Evolutionary conservation across 1,140 invertebrate genomes (phyloP).

Genomic region (Ceratosolen fusciceps): DNA sequence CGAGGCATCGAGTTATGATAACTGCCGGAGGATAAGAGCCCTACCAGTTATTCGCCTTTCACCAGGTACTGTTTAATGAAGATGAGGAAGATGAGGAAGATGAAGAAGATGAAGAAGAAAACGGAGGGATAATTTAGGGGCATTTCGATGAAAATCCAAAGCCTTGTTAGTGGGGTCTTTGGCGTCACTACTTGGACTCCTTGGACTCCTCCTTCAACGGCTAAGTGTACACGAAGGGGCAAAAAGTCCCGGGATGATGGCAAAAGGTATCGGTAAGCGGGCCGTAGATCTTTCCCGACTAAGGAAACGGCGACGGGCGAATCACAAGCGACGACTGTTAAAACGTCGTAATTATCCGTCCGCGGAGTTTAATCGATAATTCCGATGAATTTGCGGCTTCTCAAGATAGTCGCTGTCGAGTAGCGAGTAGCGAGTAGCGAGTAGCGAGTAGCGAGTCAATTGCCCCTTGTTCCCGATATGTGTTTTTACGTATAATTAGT

Average conservation of each 20-base stretch:
- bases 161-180: neutral
- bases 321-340: neutral
- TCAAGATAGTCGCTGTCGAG: too few relatives aligned
- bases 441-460: too few relatives aligned
- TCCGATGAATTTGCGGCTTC: too few relatives aligned
- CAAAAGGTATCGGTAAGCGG: neutral
- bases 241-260: neutral
- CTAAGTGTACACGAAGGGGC: neutral
- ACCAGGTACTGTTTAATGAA: too few relatives aligned
- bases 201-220: neutral
- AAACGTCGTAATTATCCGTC: too few relatives aligned
- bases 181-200: neutral
- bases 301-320: neutral
- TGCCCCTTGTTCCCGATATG: too few relatives aligned
- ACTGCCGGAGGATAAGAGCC: neutral
- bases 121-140: neutral
- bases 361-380: too few relatives aligned
- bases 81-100: too few relatives aligned
- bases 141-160: neutral
- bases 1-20: neutral
- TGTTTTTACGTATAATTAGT: too few relatives aligned
- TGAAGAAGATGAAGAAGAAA: too few relatives aligned
- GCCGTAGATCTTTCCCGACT: too few relatives aligned
- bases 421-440: too few relatives aligned
- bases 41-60: neutral